phyloP scores from a whole-genome alignment of 1,140 invertebrate genomes.

The Heliothis virescens region DNA sequence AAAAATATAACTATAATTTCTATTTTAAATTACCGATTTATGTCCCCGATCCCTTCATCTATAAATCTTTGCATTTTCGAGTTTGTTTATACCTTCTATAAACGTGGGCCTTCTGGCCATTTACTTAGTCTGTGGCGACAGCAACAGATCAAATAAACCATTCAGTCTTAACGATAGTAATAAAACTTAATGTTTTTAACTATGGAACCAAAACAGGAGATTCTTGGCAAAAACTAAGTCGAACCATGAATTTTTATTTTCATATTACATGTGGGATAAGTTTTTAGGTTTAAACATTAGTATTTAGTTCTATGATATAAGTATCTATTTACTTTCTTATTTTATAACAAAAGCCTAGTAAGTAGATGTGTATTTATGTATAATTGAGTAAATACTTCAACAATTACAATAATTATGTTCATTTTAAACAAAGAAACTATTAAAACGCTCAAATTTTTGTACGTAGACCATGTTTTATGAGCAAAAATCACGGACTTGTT shows the following conservation, averaged over 20 bases:
- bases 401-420: too few relatives aligned
- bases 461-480: too few relatives aligned
- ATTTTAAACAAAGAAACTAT: too few relatives aligned
- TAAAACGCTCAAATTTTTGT: too few relatives aligned
- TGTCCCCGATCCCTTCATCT: too few relatives aligned
- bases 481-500: too few relatives aligned
- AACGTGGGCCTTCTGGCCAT: background rate
- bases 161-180: slow-evolving; percentile 18
- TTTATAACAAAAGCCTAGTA: too few relatives aligned
- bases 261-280: slow-evolving; percentile 15
- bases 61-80: background rate
- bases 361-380: too few relatives aligned
- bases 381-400: too few relatives aligned
- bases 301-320: background rate
- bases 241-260: slow-evolving; percentile 33
- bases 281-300: background rate
- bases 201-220: slow-evolving; percentile 31
- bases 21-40: too few relatives aligned
- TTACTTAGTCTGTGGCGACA: background rate
- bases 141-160: slow-evolving; percentile 36
- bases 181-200: slow-evolving; percentile 43
- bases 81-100: too few relatives aligned
- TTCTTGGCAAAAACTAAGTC: slow-evolving; percentile 21
- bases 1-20: too few relatives aligned
- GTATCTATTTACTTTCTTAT: background rate